phyloP scores from a whole-genome alignment of 1,140 invertebrate genomes.

The Dendroctonus valens region DNA sequence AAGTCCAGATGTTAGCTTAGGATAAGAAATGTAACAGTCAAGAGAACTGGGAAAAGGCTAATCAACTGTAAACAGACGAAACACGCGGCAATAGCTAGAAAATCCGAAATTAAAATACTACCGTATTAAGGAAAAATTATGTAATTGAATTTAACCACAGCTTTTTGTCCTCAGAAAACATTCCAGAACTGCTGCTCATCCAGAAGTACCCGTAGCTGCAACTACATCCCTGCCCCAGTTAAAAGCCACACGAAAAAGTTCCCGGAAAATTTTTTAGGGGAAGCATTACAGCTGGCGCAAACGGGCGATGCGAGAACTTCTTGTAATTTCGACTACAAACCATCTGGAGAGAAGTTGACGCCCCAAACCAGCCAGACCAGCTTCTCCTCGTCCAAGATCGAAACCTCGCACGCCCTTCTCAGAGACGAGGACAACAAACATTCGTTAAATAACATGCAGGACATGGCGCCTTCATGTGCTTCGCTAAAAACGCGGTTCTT shows the following conservation, averaged over 20 bases:
- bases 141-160: not conserved
- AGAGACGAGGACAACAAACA: not conserved
- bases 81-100: too few species aligned
- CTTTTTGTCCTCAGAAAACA: slow-evolving; percentile 42
- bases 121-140: too few species aligned
- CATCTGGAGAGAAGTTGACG: slow-evolving; percentile 10
- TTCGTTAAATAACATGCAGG: not conserved
- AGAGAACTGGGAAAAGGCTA: too few species aligned
- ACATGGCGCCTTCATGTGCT: slow-evolving; percentile 2
- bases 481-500: slow-evolving; percentile 20
- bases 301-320: slow-evolving; percentile 33
- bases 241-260: slow-evolving; percentile 19
- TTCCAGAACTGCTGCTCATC: slow-evolving; percentile 38
- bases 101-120: too few species aligned
- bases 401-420: slow-evolving; percentile 5
- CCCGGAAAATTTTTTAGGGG: slow-evolving; percentile 33
- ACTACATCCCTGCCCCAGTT: slow-evolving; percentile 20
- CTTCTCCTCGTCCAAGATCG: slow-evolving; percentile 23
- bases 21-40: too few species aligned
- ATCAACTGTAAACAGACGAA: too few species aligned
- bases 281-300: slow-evolving; percentile 23
- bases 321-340: slow-evolving; percentile 9
- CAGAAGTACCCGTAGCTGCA: slow-evolving; percentile 14
- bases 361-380: slow-evolving; percentile 30
- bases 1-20: too few species aligned